phyloP scores from a whole-genome alignment of 2,113 vertebrate genomes.

The Eclectus roratus region DNA sequence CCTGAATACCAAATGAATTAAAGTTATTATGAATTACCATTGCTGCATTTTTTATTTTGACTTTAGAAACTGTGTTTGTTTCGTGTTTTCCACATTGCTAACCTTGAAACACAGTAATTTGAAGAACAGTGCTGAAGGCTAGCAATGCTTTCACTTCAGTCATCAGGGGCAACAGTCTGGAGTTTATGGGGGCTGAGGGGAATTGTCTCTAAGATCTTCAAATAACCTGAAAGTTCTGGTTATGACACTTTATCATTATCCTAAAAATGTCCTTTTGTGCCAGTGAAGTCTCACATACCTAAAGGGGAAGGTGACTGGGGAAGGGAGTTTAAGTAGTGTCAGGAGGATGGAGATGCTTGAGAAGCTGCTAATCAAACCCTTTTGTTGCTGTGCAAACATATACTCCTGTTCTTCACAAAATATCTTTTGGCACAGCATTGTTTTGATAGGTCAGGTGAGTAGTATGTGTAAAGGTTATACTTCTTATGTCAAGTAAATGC shows the following conservation, averaged over 20 bases:
- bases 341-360: background rate
- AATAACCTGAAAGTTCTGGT: background rate
- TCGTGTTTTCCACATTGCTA: background rate
- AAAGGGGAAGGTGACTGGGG: background rate
- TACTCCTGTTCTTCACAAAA: background rate
- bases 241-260: background rate
- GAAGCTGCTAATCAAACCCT: background rate
- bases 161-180: background rate
- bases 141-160: background rate
- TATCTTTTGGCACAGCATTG: background rate
- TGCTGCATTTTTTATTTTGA: background rate
- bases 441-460: background rate
- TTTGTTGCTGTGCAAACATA: background rate
- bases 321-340: background rate
- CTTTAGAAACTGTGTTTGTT: background rate
- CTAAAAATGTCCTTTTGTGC: background rate
- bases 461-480: background rate
- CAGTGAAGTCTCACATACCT: background rate
- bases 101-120: background rate
- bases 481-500: background rate
- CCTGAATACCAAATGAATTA: constrained; percentile 16
- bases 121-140: background rate
- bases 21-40: background rate
- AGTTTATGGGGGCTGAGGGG: background rate
- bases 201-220: background rate